Base-by-base conservation (phyloP, 1,140 invertebrate genomes). In the Platyscapa corneri region DNA sequence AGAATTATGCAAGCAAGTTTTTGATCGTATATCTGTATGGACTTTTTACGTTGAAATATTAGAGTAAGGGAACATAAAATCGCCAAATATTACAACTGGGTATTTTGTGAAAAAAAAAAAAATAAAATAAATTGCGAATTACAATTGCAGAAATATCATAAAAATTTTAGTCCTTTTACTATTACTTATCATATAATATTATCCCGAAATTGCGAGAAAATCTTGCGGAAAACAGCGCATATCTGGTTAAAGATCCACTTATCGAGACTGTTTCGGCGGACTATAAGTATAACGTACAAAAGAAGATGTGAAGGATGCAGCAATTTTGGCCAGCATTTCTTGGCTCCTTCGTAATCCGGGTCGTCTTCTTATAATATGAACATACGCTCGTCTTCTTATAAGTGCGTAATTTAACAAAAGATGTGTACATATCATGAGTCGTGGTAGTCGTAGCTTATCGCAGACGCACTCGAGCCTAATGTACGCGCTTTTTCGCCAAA, bases 281-380 rank as follows among this genome's bases (percentile, higher is more conserved):
- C 16, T 32, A 1, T n/a, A 42, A 42, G 39, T 20, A 42, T 27
- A n/a, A 42, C 23, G 18, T 10, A 74, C 70, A 74, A 74, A 42
- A n/a, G 70, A 37, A 42, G 37, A 42, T n/a, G 34, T 14, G 6
- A 37, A 39, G 70, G 39, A 27, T 6, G 70, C 70, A 27, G 49
- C 32, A 75, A 76, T 86, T 70, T 30, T 67, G 34, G 72, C 42
- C n/a, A 56, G 34, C 30, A 87, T 90, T 89, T 91, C 88, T 91
- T 92, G 90, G 90, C 90, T 89, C 86, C 74, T 49, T 53, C 37
- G 70, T 85, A 88, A 91, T 89, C 81, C 85, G 83, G 87, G 88
- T 90, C 89, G 89, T 20, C 37, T 74, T 70, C 79, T 81, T 89
- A 88, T 89, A 85, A 84, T 86, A 76, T 64, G 42, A 53, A 18